Evolutionary conservation across 2,888 invertebrate genomes (phyloP), one percentile per base, ranked within the genome.

Genomic region (Ectemnius lituratus): DNA sequence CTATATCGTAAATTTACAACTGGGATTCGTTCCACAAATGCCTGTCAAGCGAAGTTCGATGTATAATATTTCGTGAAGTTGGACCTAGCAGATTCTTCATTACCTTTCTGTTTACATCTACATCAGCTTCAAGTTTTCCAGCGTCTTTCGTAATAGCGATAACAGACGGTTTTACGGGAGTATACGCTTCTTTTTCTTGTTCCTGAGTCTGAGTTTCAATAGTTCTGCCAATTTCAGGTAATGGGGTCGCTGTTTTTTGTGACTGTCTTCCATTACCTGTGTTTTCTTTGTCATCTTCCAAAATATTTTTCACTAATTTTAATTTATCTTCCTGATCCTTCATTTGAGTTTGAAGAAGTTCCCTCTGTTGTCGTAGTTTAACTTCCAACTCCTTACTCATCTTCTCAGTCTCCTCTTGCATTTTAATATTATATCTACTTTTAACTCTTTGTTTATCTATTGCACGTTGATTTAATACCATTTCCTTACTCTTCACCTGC

Each of bases 391-490:
- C 95, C 63, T 94, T 93, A 11, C 93, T 94, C 87, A 94, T 92
- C 87, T 94, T 95, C 78, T 96, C 95, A 74, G 94, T 94, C 87
- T 96, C 95, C 0, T 93, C 92, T 0, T 94, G 95, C 52, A 95
- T 93, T 79, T 90, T 91, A 45, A 80, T 88, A 62, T 86, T 88
- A 74, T 88, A 89, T 69, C 87, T 90, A 68, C 90, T 87, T 75
- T 92, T 92, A 56, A 92, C 87, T 80, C 90, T 88, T 67, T 92
- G 92, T 70, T 91, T 92, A 68, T 93, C 93, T 20, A 90, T 67
- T 27, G 56, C 23, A 23, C 73, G 65, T 64, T 80, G 72, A 71
- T 83, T 79, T 11, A 80, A 46, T 37, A 70, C 56, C 64, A 66
- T 67, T n/a, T 80, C 62, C 58, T 74, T 78, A 16, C 79, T 56